These are phyloP conservation scores for Gonocerus acuteangulatus DNA, from an alignment of 2,888 invertebrate genomes.

Conservation along the genomic window DNA sequence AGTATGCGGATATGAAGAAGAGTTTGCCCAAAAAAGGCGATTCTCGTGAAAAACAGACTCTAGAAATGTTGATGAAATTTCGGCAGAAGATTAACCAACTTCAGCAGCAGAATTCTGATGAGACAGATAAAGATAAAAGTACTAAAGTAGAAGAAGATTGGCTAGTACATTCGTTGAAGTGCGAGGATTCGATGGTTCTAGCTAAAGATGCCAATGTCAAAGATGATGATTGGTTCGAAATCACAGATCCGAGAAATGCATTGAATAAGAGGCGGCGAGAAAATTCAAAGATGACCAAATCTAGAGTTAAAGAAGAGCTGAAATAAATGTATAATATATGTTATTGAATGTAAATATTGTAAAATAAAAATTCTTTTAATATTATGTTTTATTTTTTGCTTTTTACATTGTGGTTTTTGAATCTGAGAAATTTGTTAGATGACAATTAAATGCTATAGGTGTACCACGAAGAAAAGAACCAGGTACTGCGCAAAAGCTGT, in stretches of 20 bases:
- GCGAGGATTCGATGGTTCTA: slow-evolving; percentile 42
- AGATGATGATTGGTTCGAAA: slow-evolving; percentile 92
- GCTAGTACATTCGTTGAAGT: slow-evolving; percentile 28
- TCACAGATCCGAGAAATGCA: slow-evolving; percentile 91
- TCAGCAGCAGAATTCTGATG: slow-evolving; percentile 51
- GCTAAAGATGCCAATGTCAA: slow-evolving; percentile 91
- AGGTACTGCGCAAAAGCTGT: too few relatives aligned
- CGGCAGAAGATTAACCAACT: slow-evolving; percentile 65
- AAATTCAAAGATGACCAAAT: slow-evolving; percentile 22
- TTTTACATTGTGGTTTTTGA: too few relatives aligned
- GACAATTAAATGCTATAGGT: too few relatives aligned
- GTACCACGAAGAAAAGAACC: too few relatives aligned
- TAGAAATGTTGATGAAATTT: slow-evolving; percentile 74
- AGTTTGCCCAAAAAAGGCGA: slow-evolving; percentile 61
- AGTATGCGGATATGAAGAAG: slow-evolving; percentile 57
- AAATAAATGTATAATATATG: not conserved
- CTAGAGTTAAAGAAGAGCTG: slow-evolving; percentile 12
- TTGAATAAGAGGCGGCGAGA: slow-evolving; percentile 85
- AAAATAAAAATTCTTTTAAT: too few relatives aligned
- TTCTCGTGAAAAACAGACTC: slow-evolving; percentile 65
- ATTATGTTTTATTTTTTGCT: too few relatives aligned
- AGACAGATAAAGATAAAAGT: slow-evolving; percentile 30
- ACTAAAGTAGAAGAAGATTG: slow-evolving; percentile 39
- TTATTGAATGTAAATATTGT: not conserved
- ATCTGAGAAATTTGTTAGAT: too few relatives aligned